phyloP scores from a whole-genome alignment of 2,797 vertebrate species.

The Crypturellus tataupa region DNA sequence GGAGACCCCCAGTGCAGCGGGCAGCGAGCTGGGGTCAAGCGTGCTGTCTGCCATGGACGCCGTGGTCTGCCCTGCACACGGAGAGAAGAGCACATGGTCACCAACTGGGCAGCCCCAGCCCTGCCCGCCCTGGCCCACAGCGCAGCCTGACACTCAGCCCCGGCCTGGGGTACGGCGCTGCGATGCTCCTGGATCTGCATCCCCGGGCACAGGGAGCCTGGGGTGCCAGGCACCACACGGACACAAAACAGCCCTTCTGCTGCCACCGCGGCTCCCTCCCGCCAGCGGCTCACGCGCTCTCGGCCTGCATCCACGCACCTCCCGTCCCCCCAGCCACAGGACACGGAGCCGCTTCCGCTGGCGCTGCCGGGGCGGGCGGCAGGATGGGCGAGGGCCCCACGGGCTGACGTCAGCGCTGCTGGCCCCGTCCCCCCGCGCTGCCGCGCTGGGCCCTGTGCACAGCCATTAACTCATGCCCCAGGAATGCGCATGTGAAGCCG shows the following conservation, averaged over 20 bases:
- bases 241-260: conserved; percentile 42
- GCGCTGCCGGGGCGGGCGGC: neutral
- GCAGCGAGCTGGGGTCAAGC: neutral
- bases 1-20: neutral
- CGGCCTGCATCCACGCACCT: neutral
- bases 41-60: conserved; percentile 70
- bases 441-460: neutral
- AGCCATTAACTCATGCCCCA: conserved; percentile 67
- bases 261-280: neutral
- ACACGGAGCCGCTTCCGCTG: neutral
- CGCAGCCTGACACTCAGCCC: too few relatives aligned
- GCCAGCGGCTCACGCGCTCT: neutral
- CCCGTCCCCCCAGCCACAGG: fast-evolving
- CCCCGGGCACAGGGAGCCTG: fast-evolving
- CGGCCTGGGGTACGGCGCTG: neutral
- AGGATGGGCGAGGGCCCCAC: conserved; percentile 45
- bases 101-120: neutral
- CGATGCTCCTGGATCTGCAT: too few relatives aligned
- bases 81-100: neutral
- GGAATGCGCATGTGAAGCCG: conserved; percentile 48
- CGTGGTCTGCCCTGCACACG: conserved; percentile 31
- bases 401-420: neutral
- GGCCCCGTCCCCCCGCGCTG: neutral
- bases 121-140: neutral
- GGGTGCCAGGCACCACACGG: neutral